Evolutionary conservation across 2,888 invertebrate species (phyloP).

Genomic region (Ashinkailepas kermadecensis): DNA sequence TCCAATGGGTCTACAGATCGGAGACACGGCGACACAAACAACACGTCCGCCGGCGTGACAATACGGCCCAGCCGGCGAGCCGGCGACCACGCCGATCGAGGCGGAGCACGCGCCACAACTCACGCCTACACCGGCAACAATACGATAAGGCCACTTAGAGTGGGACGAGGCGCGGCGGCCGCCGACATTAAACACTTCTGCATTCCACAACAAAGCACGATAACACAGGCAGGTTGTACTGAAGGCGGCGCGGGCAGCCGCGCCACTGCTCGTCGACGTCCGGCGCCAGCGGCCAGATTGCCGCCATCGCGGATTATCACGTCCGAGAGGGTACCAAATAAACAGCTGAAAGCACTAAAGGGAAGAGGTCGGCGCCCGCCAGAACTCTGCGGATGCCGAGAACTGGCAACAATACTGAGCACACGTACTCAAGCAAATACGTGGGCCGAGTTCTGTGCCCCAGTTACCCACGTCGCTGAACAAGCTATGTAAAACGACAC

Average conservation of each 20-base stretch:
- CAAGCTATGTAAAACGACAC: neutral
- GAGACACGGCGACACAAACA: too few species aligned
- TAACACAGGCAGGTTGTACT: slow-evolving; percentile 12
- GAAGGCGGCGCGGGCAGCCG: neutral
- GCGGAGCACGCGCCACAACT: too few species aligned
- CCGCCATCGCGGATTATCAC: neutral
- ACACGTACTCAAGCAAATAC: neutral
- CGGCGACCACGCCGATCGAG: too few species aligned
- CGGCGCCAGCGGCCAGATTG: neutral
- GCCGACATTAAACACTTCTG: neutral
- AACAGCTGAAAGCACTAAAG: slow-evolving; percentile 19
- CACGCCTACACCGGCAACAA: neutral
- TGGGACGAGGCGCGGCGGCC: neutral
- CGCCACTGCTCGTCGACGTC: neutral
- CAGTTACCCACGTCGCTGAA: neutral
- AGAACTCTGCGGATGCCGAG: neutral
- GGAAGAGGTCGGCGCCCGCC: neutral
- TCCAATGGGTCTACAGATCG: too few species aligned
- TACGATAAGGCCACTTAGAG: slow-evolving; percentile 12
- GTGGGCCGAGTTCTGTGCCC: neutral
- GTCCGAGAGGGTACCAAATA: neutral
- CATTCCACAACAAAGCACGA: neutral
- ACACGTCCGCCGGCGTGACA: too few species aligned
- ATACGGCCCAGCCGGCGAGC: too few species aligned
- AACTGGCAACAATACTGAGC: neutral